phyloP scores from a whole-genome alignment of 1,140 invertebrate genomes.

The Ooceraea biroi region DNA sequence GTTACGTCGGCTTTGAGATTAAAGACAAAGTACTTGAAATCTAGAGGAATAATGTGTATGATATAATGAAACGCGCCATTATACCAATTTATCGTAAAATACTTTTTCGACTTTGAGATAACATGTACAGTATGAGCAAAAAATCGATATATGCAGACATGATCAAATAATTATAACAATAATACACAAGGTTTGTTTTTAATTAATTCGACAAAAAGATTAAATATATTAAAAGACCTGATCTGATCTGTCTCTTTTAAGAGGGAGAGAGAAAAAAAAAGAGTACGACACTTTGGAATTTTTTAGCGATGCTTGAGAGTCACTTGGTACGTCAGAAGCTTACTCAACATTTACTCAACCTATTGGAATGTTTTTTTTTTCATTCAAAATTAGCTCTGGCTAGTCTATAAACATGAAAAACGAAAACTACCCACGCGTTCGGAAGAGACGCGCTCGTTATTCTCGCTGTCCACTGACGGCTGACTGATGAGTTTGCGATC shows the following conservation, averaged over 20 bases:
- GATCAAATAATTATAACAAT: background rate
- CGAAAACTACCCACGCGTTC: slow-evolving; percentile 75
- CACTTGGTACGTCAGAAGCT: background rate
- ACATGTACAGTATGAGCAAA: too few species aligned
- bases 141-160: background rate
- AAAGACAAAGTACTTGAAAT: slow-evolving; percentile 18
- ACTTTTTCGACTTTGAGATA: too few species aligned
- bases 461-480: slow-evolving; percentile 77
- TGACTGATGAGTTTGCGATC: slow-evolving; percentile 73
- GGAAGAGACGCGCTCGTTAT: slow-evolving; percentile 73
- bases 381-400: slow-evolving; percentile 44
- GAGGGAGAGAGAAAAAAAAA: too few species aligned
- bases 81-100: background rate
- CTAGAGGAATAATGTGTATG: slow-evolving; percentile 3
- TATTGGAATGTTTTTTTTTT: slow-evolving; percentile 23
- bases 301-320: background rate
- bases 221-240: background rate
- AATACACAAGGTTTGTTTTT: background rate
- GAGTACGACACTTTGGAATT: background rate
- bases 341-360: slow-evolving; percentile 3
- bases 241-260: slow-evolving; percentile 2
- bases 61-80: background rate
- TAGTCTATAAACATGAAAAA: slow-evolving; percentile 63
- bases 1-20: background rate
- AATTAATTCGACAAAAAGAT: background rate